phyloP scores from a whole-genome alignment of 2,797 vertebrate genomes.

The Babyrousa celebensis region DNA sequence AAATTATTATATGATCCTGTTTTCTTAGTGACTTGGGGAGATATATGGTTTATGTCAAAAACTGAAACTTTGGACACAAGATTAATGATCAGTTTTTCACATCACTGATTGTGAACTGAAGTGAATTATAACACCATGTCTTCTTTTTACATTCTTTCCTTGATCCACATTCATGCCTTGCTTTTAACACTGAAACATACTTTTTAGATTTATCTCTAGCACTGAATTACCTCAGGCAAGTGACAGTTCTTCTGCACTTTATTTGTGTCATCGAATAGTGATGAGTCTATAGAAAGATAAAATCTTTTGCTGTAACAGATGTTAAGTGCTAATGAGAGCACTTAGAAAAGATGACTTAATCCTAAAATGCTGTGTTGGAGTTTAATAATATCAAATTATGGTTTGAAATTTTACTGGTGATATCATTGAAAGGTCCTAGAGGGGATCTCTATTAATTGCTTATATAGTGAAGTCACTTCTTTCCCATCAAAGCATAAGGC shows the following conservation, averaged over 20 bases:
- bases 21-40: conserved; percentile 24
- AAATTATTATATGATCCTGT: not conserved
- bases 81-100: not conserved
- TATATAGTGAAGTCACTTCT: not conserved
- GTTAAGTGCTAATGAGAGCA: conserved; percentile 7
- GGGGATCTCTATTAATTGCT: not conserved
- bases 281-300: conserved; percentile 36
- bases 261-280: not conserved
- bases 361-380: conserved; percentile 31
- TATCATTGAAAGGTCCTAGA: not conserved
- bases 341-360: conserved; percentile 34
- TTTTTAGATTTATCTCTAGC: not conserved
- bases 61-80: not conserved
- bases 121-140: not conserved
- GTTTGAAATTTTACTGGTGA: not conserved
- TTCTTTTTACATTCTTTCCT: conserved; percentile 15
- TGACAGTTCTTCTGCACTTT: not conserved
- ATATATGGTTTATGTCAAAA: not conserved
- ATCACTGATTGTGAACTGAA: not conserved
- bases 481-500: not conserved
- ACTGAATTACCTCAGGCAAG: not conserved
- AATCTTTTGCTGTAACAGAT: conserved; percentile 14
- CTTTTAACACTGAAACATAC: not conserved
- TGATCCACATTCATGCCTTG: not conserved
- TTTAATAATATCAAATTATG: conserved; percentile 59